Conservation (phyloP, 2,888 invertebrate species). For the Noctua fimbriata region DNA sequence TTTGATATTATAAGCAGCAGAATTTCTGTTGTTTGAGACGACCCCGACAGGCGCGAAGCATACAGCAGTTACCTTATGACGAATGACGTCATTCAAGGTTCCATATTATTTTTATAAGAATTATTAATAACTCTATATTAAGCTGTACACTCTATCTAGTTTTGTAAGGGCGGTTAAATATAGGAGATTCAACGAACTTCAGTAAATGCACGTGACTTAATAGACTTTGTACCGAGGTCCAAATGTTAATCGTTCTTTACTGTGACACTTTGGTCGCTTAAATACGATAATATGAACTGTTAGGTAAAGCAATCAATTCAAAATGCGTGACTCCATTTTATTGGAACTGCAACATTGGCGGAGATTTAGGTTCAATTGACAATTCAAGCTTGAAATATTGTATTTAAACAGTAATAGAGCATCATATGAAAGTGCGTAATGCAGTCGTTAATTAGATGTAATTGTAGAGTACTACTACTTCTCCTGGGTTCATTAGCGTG, state of each 20-base stretch:
- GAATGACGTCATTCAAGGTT: constrained; percentile 52
- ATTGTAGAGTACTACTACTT: constrained; percentile 5
- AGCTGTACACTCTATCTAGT: constrained; percentile 30
- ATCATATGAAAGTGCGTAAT: not conserved
- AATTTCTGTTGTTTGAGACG: constrained; percentile 17
- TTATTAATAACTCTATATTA: constrained; percentile 49
- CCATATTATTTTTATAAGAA: constrained; percentile 46
- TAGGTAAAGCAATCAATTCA: constrained; percentile 31
- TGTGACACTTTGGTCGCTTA: constrained; percentile 43
- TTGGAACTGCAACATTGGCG: constrained; percentile 31
- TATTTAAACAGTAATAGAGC: not conserved
- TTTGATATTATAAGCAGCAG: constrained; percentile 1
- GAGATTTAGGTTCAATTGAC: constrained; percentile 25
- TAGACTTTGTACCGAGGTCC: constrained; percentile 28
- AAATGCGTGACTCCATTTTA: constrained; percentile 53
- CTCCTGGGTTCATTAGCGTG: not conserved
- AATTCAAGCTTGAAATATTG: constrained; percentile 14
- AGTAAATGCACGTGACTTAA: constrained; percentile 25
- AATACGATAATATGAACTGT: constrained; percentile 33
- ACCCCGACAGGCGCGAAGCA: constrained; percentile 10
- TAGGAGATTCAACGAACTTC: constrained; percentile 45
- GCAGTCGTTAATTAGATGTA: not conserved
- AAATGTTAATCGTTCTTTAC: constrained; percentile 51
- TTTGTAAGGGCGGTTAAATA: constrained; percentile 48
- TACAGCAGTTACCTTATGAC: constrained; percentile 30